Evolutionary conservation across 1,140 invertebrate genomes (phyloP).

Genomic region (Sycophaga agraensis): DNA sequence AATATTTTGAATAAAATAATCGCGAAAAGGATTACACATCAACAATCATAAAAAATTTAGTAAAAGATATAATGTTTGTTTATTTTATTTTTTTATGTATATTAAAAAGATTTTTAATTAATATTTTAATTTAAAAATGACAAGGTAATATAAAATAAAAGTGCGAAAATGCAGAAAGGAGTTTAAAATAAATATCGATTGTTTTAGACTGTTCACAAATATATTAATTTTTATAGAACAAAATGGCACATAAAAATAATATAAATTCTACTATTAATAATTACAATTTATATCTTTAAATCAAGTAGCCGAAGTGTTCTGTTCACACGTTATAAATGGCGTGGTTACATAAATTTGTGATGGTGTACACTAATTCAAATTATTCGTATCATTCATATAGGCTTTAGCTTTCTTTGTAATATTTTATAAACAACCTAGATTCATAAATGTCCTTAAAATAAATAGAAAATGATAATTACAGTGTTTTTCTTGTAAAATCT

Average conservation of each 20-base stretch:
- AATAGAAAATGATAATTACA: constrained; percentile 13
- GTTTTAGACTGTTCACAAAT: constrained; percentile 15
- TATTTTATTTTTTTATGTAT: too few species aligned
- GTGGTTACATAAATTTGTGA: constrained; percentile 13
- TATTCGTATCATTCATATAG: not conserved
- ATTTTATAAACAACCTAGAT: not conserved
- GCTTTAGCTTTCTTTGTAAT: not conserved
- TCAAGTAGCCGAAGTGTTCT: not conserved
- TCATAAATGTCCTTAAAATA: not conserved
- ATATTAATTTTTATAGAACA: constrained; percentile 17
- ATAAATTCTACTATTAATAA: constrained; percentile 14
- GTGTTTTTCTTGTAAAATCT: not conserved
- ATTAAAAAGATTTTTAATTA: too few species aligned
- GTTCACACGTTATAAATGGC: constrained; percentile 1
- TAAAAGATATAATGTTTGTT: too few species aligned
- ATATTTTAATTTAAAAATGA: too few species aligned
- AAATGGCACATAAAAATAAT: constrained; percentile 20
- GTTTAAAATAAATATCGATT: too few species aligned
- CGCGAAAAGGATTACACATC: too few species aligned
- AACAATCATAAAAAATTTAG: too few species aligned
- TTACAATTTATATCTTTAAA: constrained; percentile 11
- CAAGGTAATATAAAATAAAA: too few species aligned
- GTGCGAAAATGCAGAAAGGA: too few species aligned
- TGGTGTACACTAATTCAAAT: constrained; percentile 10
- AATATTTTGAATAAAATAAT: too few species aligned